phyloP scores from a whole-genome alignment of 92 coral and sea anemone species.

The Epizoanthus rinbou region DNA sequence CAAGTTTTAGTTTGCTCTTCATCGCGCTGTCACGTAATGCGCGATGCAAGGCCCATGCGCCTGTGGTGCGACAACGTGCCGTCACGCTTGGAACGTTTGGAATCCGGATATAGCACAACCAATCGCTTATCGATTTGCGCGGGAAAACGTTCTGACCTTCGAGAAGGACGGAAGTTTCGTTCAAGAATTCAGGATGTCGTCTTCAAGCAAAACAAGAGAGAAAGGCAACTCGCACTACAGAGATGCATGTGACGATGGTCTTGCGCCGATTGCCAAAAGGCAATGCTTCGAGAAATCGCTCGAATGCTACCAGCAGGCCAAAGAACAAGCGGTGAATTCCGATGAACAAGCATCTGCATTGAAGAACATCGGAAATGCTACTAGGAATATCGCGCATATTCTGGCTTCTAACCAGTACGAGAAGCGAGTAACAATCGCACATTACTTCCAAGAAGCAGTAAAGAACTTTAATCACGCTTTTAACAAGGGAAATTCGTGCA shows the following conservation, averaged over 20 bases:
- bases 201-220: slow-evolving; percentile 41
- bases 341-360: slow-evolving; percentile 77
- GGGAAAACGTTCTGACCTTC: too few species aligned
- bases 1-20: too few species aligned
- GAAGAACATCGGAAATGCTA: slow-evolving; percentile 82
- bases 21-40: too few species aligned
- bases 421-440: slow-evolving; percentile 46
- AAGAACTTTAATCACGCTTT: slow-evolving; percentile 60
- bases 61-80: too few species aligned
- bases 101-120: too few species aligned
- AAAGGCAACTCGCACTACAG: slow-evolving; percentile 47
- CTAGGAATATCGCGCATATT: slow-evolving; percentile 67
- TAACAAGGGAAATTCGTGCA: slow-evolving; percentile 57
- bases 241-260: slow-evolving; percentile 34
- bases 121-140: too few species aligned
- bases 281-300: slow-evolving; percentile 43
- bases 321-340: slow-evolving; percentile 35
- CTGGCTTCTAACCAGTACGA: slow-evolving; percentile 50
- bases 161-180: too few species aligned
- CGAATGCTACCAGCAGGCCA: slow-evolving; percentile 35
- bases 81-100: too few species aligned
- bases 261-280: slow-evolving; percentile 10
- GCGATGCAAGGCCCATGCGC: too few species aligned
- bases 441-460: slow-evolving; percentile 76
- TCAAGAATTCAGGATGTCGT: background rate